Evolutionary conservation across 2,888 invertebrate species (phyloP), one percentile per base, ranked within the genome.

Genomic region (Ectropis crepuscularia): DNA sequence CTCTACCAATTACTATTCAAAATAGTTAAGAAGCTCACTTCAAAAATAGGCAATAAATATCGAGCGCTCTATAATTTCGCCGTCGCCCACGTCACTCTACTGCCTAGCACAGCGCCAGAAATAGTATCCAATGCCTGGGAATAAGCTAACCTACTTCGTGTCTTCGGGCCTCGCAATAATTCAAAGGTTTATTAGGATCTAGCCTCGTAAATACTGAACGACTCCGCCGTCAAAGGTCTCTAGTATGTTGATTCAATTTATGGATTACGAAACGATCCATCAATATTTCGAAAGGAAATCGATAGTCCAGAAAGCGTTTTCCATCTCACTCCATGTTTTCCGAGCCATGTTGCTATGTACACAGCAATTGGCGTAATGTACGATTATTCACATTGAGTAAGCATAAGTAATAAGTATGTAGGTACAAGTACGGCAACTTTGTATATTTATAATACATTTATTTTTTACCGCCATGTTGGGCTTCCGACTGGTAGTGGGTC

Each of bases 261-360:
- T 16, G 41, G 51, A 39, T 28, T 28, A 28, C 16, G 8, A n/a
- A n/a, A 51, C 51, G 41, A 41, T 41, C 41, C 51, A 51, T 51
- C 41, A 51, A 51, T 41, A 42, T 51, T 51, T 42, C 5, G 16
- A 51, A 28, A 7, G 41, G 51, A 41, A 51, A 41, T 51, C 41
- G 28, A 51, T 41, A 16, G 16, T 28, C 16, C 2, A 28, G 16
- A 28, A 1, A 28, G 16, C 16, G 1, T 28, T 28, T 28, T 28
- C 16, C 4, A 28, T 28, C 16, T 28, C 16, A 28, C 16, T 28
- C 16, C 16, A 28, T 4, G 16, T 28, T 28, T 1, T 28, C 4
- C 4, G 16, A 28, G 16, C 16, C 1, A 28, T 28, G 1, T 28
- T 2, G 16, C 16, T 2, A 28, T 28, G 1, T 28, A 28, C 16